phyloP scores from a whole-genome alignment of 2,888 invertebrate species.

The Congeria kusceri region DNA sequence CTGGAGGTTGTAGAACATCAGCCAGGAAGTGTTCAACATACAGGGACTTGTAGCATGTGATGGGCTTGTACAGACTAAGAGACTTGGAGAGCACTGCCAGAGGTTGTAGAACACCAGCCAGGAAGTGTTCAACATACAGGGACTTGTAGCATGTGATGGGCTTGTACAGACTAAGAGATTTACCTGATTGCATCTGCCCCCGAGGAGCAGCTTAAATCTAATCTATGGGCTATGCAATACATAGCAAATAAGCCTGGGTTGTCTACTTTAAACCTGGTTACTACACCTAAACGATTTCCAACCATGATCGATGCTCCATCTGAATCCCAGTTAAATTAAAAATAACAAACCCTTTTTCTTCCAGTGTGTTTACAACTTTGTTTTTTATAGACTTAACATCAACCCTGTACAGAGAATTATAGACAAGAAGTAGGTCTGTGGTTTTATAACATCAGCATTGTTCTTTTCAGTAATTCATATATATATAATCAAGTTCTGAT shows the following conservation, averaged over 20 bases:
- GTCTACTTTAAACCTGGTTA: conserved; percentile 16
- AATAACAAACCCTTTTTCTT: conserved; percentile 24
- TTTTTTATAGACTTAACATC: conserved; percentile 29
- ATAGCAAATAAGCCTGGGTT: conserved; percentile 32
- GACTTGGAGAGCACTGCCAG: conserved; percentile 50
- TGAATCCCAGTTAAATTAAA: conserved; percentile 30
- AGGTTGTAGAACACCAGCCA: conserved; percentile 54
- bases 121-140: conserved; percentile 52
- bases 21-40: too few species aligned
- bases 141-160: conserved; percentile 53
- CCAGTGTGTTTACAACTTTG: conserved; percentile 20
- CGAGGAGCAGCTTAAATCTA: conserved; percentile 35
- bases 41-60: too few species aligned
- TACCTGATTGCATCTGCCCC: conserved; percentile 33
- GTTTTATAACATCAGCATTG: conserved; percentile 7
- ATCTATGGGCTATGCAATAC: conserved; percentile 48
- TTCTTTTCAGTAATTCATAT: conserved; percentile 24
- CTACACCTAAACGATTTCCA: conserved; percentile 34
- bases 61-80: too few species aligned
- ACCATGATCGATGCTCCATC: conserved; percentile 54
- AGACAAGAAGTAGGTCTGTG: conserved; percentile 22
- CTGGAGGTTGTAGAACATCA: too few species aligned
- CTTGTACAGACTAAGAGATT: conserved; percentile 39
- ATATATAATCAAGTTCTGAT: conserved; percentile 35
- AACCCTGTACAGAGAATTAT: conserved; percentile 18